Evolutionary conservation across 2,888 invertebrate species (phyloP), one percentile per base, ranked within the genome.

Genomic region (Tholera decimalis): DNA sequence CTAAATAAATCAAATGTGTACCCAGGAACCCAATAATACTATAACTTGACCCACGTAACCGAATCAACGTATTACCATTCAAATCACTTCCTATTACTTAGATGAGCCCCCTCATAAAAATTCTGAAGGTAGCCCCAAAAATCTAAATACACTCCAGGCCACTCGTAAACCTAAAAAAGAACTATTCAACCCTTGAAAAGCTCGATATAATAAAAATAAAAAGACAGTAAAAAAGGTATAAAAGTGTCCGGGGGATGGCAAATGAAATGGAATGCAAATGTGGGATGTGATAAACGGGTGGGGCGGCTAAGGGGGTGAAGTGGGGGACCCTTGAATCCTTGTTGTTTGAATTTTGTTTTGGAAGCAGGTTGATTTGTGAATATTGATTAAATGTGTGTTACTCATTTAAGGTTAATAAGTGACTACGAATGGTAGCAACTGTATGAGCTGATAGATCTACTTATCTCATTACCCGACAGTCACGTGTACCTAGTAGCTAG

Each of bases 221-320:
- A 92, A 91, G 69, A 80, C 83, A 77, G 77, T 80, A 92, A 93
- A 93, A 91, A 88, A 82, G 87, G 86, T 85, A 91, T 89, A 90
- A 92, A 91, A 91, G 82, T 90, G 90, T 89, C 91, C 88, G 86
- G 83, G 72, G 73, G 75, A 82, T 82, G 73, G 68, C 87, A 90
- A 92, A 93, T 93, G 91, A 93, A 92, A 93, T 93, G 93, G 92
- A 92, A 93, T 93, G 93, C 92, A 93, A 93, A 93, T 93, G 91
- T 87, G 78, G 84, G 85, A 88, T 86, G 87, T 87, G 89, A 83
- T 85, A 83, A 85, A 81, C 79, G 74, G 79, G 79, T 71, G 82
- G 84, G 84, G 81, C 76, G 79, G 69, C 57, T 9, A 24, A 73
- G 46, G 61, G 68, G 61, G 57, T 44, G 37, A 7, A 39, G 39